Evolutionary conservation across 2,888 invertebrate genomes (phyloP).

Genomic region (Dendrolimus houi): DNA sequence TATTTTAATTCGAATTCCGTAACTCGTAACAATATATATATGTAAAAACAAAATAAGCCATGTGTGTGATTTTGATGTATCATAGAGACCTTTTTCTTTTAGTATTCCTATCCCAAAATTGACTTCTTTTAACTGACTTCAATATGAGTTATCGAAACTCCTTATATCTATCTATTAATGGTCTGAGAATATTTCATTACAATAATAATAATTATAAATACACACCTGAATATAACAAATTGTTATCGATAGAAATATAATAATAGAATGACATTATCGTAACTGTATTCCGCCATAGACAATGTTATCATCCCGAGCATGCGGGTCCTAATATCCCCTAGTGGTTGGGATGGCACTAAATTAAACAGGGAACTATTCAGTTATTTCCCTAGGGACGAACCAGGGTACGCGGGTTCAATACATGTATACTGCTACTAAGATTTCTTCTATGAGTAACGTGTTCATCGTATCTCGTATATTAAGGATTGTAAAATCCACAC

Average conservation of each 20-base stretch:
- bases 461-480: background rate
- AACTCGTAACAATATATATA: too few relatives aligned
- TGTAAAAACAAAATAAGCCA: too few relatives aligned
- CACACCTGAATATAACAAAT: background rate
- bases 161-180: too few relatives aligned
- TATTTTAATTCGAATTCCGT: too few relatives aligned
- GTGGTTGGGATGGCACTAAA: constrained; percentile 25
- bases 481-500: too few relatives aligned
- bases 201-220: background rate
- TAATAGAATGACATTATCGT: background rate
- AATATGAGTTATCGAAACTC: too few relatives aligned
- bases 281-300: constrained; percentile 8
- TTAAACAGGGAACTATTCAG: constrained; percentile 51
- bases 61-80: too few relatives aligned
- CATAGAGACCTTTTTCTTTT: too few relatives aligned
- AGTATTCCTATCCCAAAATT: too few relatives aligned
- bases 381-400: constrained; percentile 42
- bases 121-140: too few relatives aligned
- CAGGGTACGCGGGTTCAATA: constrained; percentile 10
- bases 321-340: constrained; percentile 18
- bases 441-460: background rate
- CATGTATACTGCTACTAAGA: background rate
- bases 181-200: too few relatives aligned
- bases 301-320: constrained; percentile 23
- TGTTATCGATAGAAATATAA: background rate